Conservation (phyloP, 2,888 invertebrate genomes). For the Idaea straminata region DNA sequence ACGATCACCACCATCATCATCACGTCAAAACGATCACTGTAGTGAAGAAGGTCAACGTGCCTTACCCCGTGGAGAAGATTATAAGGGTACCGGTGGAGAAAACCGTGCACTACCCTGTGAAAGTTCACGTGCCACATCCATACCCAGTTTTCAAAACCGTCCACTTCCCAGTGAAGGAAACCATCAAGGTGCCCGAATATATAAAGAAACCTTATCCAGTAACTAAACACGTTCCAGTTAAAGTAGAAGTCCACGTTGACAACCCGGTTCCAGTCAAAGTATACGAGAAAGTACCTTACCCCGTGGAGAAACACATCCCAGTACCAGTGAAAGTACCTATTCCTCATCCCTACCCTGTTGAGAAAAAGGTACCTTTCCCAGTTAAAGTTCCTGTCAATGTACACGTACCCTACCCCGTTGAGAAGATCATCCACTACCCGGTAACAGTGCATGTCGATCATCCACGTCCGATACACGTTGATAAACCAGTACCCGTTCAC, state of each 20-base stretch:
- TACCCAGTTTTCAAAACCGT: slow-evolving; percentile 85
- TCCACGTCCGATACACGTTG: slow-evolving; percentile 84
- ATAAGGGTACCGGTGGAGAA: slow-evolving; percentile 85
- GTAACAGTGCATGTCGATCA: slow-evolving; percentile 85
- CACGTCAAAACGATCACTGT: slow-evolving; percentile 84
- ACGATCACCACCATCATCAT: slow-evolving; percentile 38
- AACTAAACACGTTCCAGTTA: slow-evolving; percentile 82
- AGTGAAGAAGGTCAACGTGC: slow-evolving; percentile 85
- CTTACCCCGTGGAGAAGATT: slow-evolving; percentile 86
- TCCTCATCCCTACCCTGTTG: slow-evolving; percentile 87
- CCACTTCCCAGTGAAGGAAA: slow-evolving; percentile 83
- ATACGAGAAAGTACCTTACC: slow-evolving; percentile 83
- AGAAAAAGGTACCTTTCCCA: slow-evolving; percentile 83
- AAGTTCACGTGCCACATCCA: slow-evolving; percentile 85
- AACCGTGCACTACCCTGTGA: slow-evolving; percentile 83
- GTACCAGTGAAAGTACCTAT: slow-evolving; percentile 86
- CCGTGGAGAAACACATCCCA: slow-evolving; percentile 84
- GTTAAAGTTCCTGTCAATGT: slow-evolving; percentile 86
- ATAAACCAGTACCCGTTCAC: slow-evolving; percentile 84
- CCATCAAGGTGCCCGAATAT: slow-evolving; percentile 83
- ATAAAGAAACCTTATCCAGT: slow-evolving; percentile 85
- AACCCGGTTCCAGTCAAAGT: slow-evolving; percentile 83
- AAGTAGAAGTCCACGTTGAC: slow-evolving; percentile 84
- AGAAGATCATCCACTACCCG: slow-evolving; percentile 85
- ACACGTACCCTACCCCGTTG: slow-evolving; percentile 87